Base-by-base conservation (phyloP, 1,140 invertebrate genomes). In the Probaryconus sp. region DNA sequence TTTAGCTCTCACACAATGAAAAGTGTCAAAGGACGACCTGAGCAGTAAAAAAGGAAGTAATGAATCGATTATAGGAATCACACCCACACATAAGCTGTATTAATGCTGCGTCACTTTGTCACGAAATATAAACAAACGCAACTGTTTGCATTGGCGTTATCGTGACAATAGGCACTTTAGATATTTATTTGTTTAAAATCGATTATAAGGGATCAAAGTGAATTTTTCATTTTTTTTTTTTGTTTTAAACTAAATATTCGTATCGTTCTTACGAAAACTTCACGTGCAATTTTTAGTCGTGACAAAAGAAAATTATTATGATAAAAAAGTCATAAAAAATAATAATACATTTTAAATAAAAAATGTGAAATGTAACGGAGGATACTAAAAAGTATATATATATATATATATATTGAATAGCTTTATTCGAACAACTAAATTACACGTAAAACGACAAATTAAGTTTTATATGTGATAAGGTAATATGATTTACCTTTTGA, bases 61-160 rank as follows among this genome's bases (percentile, higher is more conserved):
- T 43, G 47, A 35, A 53, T 64, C 60, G 60, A 64, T 64, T 53
- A 45, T n/a, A 45, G 17, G 28, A 64, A 64, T 64, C 37, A 64
- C 48, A 53, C 40, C 48, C 48, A 64, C n/a, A n/a, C 61, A 47
- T 45, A 37, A 35, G 61, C 47, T 53, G 11, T 53, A 64, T 53
- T 64, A 64, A 40, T 17, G 48, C 53, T 51, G 45, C 20, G 45
- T 37, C 51, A 53, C 33, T 61, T 50, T 51, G 47, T 64, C 60
- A 64, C 60, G 60, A 64, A 64, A 64, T 51, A 38, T 64, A 64
- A 64, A 51, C 60, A 51, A 64, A 30, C 47, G 13, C 10, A n/a
- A 4, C 11, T 64, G 28, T 50, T 50, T 61, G 28, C 37, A 20
- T 26, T 64, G 11, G 38, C 28, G 37, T 43, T 45, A 51, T 17